Base-by-base conservation (phyloP, 2,113 vertebrate genomes). In the Campylomormyrus numenius region DNA sequence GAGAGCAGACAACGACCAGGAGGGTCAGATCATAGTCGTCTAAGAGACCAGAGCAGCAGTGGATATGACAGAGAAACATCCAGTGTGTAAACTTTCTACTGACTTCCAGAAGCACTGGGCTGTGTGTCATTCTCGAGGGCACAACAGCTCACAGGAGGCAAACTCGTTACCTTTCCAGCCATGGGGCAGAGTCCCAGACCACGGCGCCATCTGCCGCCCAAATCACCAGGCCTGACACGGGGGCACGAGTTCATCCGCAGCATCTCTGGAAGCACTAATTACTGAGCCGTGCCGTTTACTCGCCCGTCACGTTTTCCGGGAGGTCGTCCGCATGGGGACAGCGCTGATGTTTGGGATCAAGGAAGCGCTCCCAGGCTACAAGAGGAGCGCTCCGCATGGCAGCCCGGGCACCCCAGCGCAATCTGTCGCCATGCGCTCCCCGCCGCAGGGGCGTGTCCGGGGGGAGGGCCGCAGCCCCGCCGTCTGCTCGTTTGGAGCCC, bases 351-450 rank as follows among this genome's bases (percentile, higher is more conserved):
- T 24, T 24, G 53, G 31, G 87, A 88, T 58, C 87, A 88, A 62
- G 87, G 92, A 93, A 93, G 88, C 48, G 92, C 93, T 94, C n/a
- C 88, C 86, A 90, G 93, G 90, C 93, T 93, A 93, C 92, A 94
- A 92, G 92, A 92, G 93, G 90, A 92, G 92, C 93, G 90, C 91
- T 15, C 90, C 87, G 93, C 90, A 94, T 92, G 92, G 92, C 93
- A 91, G 93, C 92, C 92, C 88, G 94, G 10, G 5, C 24, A 35
- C 94, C 90, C 92, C 92, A 92, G 94, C 1, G 42, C 83, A 93
- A 93, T 93, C 92, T 93, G 93, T 91, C 90, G 90, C 88, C 89
- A 39, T 53, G 15, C 85, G 89, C 66, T 91, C 91, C 91, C 92
- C 92, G 15, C 85, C 49, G 5, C 19, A 92, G 90, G 92, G 92